Percentiles rank a stretch among this genome's conserved stretches.
Conservation (phyloP, 2,888 invertebrate genomes). For the Sarcophaga subvicina region DNA sequence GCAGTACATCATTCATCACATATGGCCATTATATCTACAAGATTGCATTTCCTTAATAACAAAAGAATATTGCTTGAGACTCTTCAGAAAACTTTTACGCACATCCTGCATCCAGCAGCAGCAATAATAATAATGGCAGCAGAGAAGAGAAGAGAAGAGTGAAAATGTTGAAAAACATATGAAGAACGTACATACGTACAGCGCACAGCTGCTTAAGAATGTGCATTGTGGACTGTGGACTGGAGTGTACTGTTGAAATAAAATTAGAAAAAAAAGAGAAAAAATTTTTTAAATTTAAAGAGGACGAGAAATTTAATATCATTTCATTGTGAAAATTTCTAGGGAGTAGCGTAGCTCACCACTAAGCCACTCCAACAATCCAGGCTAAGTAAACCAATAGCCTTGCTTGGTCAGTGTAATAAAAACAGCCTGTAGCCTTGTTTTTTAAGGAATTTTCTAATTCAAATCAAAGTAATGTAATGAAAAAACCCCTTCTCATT, state of each 20-base stretch:
- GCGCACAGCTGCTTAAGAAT: conserved; percentile 8
- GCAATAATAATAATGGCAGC: not conserved
- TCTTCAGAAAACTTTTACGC: not conserved
- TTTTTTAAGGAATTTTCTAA: not conserved
- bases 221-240: not conserved
- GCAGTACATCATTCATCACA: not conserved
- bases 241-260: too few species aligned
- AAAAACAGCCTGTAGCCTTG: conserved; percentile 29
- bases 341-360: too few species aligned
- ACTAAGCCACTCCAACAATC: not conserved
- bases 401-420: not conserved
- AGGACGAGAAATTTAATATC: conserved; percentile 17
- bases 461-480: not conserved
- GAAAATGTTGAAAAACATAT: conserved; percentile 21
- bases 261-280: not conserved
- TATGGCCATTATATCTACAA: conserved; percentile 11
- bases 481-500: not conserved
- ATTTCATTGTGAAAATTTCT: conserved; percentile 2
- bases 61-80: conserved; percentile 20
- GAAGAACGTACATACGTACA: not conserved
- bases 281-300: not conserved
- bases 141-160: not conserved
- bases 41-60: conserved; percentile 52
- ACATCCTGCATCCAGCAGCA: not conserved
- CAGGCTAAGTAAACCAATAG: not conserved